Evolutionary conservation across 1,140 invertebrate species (phyloP), one percentile per base, ranked within the genome.

Genomic region (Drosophila willistoni): DNA sequence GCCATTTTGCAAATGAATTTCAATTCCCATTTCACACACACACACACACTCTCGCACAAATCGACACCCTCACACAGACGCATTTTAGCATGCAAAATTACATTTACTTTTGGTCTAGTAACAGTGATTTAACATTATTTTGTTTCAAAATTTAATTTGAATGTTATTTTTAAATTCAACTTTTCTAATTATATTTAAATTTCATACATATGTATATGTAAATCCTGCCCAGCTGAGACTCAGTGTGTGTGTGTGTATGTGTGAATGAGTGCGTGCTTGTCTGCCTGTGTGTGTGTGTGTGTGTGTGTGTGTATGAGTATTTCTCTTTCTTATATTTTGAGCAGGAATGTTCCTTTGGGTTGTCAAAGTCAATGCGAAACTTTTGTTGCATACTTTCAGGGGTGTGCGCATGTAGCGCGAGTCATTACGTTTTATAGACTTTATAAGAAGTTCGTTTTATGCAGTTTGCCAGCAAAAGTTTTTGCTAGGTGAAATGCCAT

Each of bases 371-470:
- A 83, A 56, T 59, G 76, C 55, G 44, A 81, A 82, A 69, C 62
- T 86, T 83, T 86, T 85, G 81, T 86, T 85, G 83, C 83, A 86
- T 86, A 86, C 75, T 78, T 86, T 77, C 75, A 71, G 66, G 69
- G 70, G 79, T 36, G 19, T 34, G 79, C 75, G 67, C 83, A 77
- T 89, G 83, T 87, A 87, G 84, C 83, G 69, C 83, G 77, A 87
- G 83, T 87, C 84, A 89, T 87, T 87, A 87, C 83, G 70, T 87
- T 87, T 87, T 87, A 87, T 87, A 89, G 83, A 87, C 83, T 87
- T 86, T 86, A 80, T 89, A 87, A 89, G 83, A 87, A 87, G 68
- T 87, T 87, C 73, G 75, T 68, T 60, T 76, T 78, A 87, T 87
- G 84, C 83, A 87, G 80, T 83, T 89, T 70, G 84, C 70, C 77